phyloP scores from a whole-genome alignment of 2,888 invertebrate genomes.

The Dromius quadrimaculatus region DNA sequence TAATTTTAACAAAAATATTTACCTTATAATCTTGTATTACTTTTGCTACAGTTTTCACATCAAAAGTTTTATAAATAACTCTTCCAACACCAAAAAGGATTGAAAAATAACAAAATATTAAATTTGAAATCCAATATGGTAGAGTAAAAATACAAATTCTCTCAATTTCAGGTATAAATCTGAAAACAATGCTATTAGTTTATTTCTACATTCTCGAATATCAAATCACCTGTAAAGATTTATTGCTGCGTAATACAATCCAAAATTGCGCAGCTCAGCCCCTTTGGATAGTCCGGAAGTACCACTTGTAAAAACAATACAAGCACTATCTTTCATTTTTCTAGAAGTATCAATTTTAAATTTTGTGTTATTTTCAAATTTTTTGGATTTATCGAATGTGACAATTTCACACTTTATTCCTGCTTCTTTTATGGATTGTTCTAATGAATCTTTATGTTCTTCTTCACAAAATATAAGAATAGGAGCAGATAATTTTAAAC shows the following conservation, averaged over 20 bases:
- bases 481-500: background rate
- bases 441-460: conserved; percentile 57
- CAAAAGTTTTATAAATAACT: background rate
- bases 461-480: conserved; percentile 56
- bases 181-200: background rate
- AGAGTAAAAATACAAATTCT: background rate
- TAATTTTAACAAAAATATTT: background rate
- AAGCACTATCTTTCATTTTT: background rate
- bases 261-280: background rate
- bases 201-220: background rate
- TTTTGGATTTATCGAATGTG: background rate
- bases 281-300: conserved; percentile 20
- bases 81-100: background rate
- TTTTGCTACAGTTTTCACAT: background rate
- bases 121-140: conserved; percentile 8
- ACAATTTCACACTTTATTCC: conserved; percentile 58
- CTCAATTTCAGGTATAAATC: background rate
- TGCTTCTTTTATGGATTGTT: conserved; percentile 56
- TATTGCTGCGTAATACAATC: conserved; percentile 7
- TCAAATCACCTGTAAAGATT: background rate
- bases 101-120: background rate
- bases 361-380: background rate
- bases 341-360: background rate
- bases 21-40: conserved; percentile 1
- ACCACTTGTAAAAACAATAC: conserved; percentile 16